A percentile compares a stretch with the other conserved stretches of the same genome.
Evolutionary conservation across 2,113 vertebrate species (phyloP).

Genomic region (Rhynchopsitta pachyrhyncha): DNA sequence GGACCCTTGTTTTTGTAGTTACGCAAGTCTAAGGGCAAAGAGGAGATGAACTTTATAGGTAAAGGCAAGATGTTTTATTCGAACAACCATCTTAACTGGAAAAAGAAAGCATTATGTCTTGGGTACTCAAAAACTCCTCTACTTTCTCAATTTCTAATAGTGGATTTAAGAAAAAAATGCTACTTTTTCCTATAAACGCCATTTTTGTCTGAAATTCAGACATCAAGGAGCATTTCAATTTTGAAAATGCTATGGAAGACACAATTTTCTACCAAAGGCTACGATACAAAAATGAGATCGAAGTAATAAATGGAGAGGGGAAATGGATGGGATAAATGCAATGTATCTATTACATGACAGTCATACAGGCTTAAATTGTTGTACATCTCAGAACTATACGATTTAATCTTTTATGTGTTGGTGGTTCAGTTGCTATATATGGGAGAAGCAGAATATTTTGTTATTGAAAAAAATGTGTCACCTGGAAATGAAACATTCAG

Average conservation of each 20-base stretch:
- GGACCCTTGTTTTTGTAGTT: neutral
- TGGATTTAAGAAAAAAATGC: neutral
- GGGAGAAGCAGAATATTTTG: neutral
- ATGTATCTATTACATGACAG: neutral
- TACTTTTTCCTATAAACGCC: neutral
- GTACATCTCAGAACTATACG: neutral
- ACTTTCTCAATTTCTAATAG: neutral
- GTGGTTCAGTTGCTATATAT: neutral
- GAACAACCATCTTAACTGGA: neutral
- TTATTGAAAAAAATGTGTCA: neutral
- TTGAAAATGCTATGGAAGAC: neutral
- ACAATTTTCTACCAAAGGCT: neutral
- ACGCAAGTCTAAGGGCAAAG: neutral
- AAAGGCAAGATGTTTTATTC: neutral
- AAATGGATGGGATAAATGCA: neutral
- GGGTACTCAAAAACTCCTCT: neutral
- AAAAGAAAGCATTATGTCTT: neutral
- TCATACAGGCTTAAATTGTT: neutral
- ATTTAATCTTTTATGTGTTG: neutral
- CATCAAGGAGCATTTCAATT: neutral
- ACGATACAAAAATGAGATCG: neutral
- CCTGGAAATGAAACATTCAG: neutral
- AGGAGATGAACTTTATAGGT: neutral
- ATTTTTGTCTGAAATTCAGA: neutral
- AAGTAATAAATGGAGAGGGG: neutral